Conservation (phyloP, 2,113 vertebrate genomes). For the Taurulus bubalis region DNA sequence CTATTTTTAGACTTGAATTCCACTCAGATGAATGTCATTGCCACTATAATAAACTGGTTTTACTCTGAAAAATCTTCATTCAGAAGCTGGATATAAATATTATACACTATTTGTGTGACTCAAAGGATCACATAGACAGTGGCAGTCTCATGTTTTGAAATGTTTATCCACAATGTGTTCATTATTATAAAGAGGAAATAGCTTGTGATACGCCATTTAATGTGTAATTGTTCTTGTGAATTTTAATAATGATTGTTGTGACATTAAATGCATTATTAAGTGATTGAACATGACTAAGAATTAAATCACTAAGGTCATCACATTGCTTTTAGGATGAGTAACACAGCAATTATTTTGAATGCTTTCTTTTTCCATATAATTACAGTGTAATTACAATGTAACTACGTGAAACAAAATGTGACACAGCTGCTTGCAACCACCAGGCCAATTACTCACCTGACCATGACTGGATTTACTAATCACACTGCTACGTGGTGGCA, state of each 20-base stretch:
- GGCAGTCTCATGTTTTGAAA: background rate
- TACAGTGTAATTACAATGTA: constrained; percentile 56
- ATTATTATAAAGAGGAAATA: constrained; percentile 23
- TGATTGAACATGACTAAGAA: constrained; percentile 19
- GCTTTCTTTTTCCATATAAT: constrained; percentile 26
- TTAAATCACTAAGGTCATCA: constrained; percentile 10
- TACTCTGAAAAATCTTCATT: constrained; percentile 31
- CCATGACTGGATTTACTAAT: constrained; percentile 58
- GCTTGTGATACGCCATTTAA: constrained; percentile 4
- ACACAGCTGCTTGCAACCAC: constrained; percentile 52
- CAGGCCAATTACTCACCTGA: constrained; percentile 55
- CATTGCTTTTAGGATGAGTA: constrained; percentile 7
- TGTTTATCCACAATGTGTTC: background rate
- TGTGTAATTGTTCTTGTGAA: constrained; percentile 11
- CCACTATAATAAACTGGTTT: constrained; percentile 40
- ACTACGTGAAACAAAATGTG: constrained; percentile 49
- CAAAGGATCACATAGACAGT: background rate
- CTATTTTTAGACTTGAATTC: constrained; percentile 58
- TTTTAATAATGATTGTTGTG: background rate
- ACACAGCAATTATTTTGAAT: constrained; percentile 18
- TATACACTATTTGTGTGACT: constrained; percentile 23
- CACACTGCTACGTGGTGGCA: constrained; percentile 31
- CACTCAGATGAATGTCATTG: constrained; percentile 47
- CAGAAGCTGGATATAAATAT: constrained; percentile 25
- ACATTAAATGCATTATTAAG: constrained; percentile 11